A percentile compares a stretch with the other conserved stretches of the same genome.
Conservation (phyloP, 2,113 vertebrate genomes). For the Corydoras maculifer region DNA sequence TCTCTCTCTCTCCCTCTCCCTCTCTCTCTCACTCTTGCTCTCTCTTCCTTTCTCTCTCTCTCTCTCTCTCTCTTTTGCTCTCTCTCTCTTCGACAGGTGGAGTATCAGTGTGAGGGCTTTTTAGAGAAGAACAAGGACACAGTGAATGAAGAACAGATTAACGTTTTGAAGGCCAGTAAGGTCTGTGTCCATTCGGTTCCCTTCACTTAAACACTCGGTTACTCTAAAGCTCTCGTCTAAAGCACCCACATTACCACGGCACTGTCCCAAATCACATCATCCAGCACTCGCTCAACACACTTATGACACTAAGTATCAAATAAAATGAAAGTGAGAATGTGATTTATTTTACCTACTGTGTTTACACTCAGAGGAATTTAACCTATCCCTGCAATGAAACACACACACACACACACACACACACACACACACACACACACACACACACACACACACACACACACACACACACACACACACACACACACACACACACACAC, state of each 20-base stretch:
- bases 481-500: too few species aligned
- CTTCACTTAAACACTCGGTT: background rate
- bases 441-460: too few species aligned
- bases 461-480: too few species aligned
- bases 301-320: too few species aligned
- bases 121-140: constrained; percentile 98
- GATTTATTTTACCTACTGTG: too few species aligned
- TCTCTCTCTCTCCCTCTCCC: background rate
- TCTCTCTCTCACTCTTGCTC: background rate
- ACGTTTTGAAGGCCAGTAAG: constrained; percentile 95
- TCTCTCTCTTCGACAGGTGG: constrained; percentile 69
- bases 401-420: too few species aligned
- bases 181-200: constrained; percentile 53
- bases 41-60: background rate
- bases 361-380: too few species aligned
- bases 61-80: background rate
- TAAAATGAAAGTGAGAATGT: too few species aligned
- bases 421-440: too few species aligned
- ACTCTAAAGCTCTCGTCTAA: background rate
- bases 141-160: constrained; percentile 95
- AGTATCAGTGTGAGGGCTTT: constrained; percentile 97
- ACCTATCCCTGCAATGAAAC: too few species aligned
- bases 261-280: background rate
- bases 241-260: background rate
- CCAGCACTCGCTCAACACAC: background rate